Conservation (phyloP, 2,113 vertebrate species). For the Myiopsitta monachus region DNA sequence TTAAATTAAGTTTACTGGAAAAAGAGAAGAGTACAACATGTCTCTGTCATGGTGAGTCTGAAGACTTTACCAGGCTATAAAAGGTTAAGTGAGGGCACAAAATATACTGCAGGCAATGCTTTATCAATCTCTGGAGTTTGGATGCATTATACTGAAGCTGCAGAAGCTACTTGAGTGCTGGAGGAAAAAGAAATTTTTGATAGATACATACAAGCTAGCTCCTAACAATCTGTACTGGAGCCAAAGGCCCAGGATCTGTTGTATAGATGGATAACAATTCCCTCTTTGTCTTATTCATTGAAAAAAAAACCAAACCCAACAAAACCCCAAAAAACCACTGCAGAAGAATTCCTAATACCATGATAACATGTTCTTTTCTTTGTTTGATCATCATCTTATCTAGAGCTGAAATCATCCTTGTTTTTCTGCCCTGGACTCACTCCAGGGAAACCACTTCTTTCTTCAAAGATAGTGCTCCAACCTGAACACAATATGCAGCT, state of each 20-base stretch:
- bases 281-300: neutral
- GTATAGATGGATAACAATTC: neutral
- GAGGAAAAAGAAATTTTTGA: neutral
- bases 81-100: neutral
- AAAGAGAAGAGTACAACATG: neutral
- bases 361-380: neutral
- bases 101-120: neutral
- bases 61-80: neutral
- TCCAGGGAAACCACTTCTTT: conserved; percentile 1
- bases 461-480: neutral
- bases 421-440: neutral
- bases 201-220: neutral
- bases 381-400: neutral
- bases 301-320: neutral
- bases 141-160: neutral
- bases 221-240: neutral
- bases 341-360: neutral
- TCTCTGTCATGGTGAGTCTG: neutral
- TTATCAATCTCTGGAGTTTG: neutral
- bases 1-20: neutral
- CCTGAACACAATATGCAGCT: neutral
- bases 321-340: neutral
- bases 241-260: neutral
- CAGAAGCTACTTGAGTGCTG: neutral
- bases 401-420: neutral